phyloP scores from a whole-genome alignment of 2,797 vertebrate genomes.

The Peromyscus eremicus region DNA sequence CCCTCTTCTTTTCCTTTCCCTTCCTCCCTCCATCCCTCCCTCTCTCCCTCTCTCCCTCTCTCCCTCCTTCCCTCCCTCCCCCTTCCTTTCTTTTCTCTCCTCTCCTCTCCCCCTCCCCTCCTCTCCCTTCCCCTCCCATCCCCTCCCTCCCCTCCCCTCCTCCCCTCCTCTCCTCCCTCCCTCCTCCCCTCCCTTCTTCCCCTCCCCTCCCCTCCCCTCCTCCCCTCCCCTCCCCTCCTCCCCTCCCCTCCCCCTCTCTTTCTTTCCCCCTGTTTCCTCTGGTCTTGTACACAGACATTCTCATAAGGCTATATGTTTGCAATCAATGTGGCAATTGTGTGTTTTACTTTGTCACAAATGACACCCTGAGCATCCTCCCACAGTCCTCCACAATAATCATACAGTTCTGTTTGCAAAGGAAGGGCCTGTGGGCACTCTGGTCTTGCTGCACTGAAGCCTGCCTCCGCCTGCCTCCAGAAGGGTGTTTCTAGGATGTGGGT shows the following conservation, averaged over 20 bases:
- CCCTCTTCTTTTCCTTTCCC: too few relatives aligned
- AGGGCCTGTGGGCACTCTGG: too few relatives aligned
- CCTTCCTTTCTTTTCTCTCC: too few relatives aligned
- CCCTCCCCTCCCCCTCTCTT: too few relatives aligned
- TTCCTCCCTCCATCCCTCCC: rapidly evolving
- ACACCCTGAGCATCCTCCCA: background rate
- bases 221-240: too few relatives aligned
- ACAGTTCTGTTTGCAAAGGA: background rate
- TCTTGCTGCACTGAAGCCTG: background rate
- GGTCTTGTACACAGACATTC: background rate
- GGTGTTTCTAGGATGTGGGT: background rate
- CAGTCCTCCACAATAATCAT: background rate
- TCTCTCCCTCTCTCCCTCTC: too few relatives aligned
- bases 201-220: too few relatives aligned
- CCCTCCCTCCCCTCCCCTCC: too few relatives aligned
- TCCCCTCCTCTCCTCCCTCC: too few relatives aligned
- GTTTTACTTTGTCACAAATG: constrained; percentile 46
- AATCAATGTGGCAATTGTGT: background rate
- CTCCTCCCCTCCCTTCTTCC: too few relatives aligned
- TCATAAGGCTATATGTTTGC: background rate
- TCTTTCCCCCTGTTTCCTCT: background rate
- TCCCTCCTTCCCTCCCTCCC: too few relatives aligned
- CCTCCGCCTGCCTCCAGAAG: background rate
- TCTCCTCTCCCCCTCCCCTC: rapidly evolving
- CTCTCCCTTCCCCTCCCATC: too few relatives aligned